Evolutionary conservation across 2,888 invertebrate species (phyloP).

Genomic region (Glyphotaelius pellucidus): DNA sequence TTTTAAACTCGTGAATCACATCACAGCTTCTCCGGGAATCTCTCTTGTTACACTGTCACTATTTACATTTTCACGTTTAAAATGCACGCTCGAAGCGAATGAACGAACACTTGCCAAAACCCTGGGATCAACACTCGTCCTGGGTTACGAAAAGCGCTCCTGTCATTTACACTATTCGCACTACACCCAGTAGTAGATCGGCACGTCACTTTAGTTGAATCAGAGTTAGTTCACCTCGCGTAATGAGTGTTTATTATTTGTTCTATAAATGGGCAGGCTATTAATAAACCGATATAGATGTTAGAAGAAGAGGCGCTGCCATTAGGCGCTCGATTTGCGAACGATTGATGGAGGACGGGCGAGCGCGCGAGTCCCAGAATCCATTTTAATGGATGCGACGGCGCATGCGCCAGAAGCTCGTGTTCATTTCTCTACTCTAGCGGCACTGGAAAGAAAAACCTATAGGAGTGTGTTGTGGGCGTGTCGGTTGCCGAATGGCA

Average conservation of each 20-base stretch:
- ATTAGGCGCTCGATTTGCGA: conserved; percentile 54
- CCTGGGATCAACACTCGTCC: conserved; percentile 57
- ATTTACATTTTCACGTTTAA: conserved; percentile 42
- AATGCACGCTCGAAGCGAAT: conserved; percentile 47
- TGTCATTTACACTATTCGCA: conserved; percentile 27
- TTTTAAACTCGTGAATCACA: not conserved
- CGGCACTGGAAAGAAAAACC: not conserved
- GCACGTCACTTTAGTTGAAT: conserved; percentile 45
- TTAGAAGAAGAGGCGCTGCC: conserved; percentile 47
- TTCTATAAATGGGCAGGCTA: conserved; percentile 51
- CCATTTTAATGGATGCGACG: conserved; percentile 55
- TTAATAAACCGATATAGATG: conserved; percentile 53
- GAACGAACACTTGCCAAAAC: conserved; percentile 57
- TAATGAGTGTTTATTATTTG: conserved; percentile 68
- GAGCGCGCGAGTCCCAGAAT: conserved; percentile 71
- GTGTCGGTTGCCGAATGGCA: not conserved
- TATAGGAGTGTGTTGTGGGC: not conserved
- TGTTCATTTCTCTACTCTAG: conserved; percentile 45
- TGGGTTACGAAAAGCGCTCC: conserved; percentile 39
- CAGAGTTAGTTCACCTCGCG: conserved; percentile 28
- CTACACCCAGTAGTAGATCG: conserved; percentile 52
- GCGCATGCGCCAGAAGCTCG: conserved; percentile 57
- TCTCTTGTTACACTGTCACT: conserved; percentile 12
- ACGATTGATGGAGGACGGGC: conserved; percentile 55
- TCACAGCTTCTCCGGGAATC: not conserved